Evolutionary conservation across 2,888 invertebrate species (phyloP), one percentile per base, ranked within the genome.

Genomic region (Sepiola atlantica): DNA sequence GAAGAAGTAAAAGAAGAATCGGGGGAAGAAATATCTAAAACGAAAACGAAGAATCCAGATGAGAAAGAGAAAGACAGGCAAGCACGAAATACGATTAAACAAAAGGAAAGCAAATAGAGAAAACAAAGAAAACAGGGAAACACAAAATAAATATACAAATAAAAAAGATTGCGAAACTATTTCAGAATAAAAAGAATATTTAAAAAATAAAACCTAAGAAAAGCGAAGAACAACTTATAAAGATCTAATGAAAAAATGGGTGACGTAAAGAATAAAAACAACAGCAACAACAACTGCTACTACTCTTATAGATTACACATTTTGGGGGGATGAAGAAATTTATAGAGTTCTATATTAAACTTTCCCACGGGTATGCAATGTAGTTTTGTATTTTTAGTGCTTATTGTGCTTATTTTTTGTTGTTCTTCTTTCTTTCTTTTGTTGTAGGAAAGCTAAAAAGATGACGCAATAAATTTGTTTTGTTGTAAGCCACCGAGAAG

Each of bases 281-380:
- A 45, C 45, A 45, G 8, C 45, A 45, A 45, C 45, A 45, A 45
- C 45, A 45, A 45, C 45, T 4, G 2, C 45, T 45, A 45, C 45
- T 77, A 77, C n/a, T 77, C 77, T 77, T 77, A 77, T 77, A n/a
- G 77, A 77, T 77, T 77, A n/a, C 77, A n/a, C n/a, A 77, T 77
- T 77, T 77, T 77, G n/a, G n/a, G 14, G 32, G 77, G 77, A 77
- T 77, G 77, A n/a, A n/a, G 77, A 77, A 77, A 77, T 77, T 77
- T 77, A 77, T 77, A 77, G 77, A 77, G 77, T 77, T 77, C 77
- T 77, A 77, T 77, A 77, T 77, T 77, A n/a, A 77, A 77, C 77
- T 77, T 77, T 77, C 77, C 77, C 77, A 77, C 77, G 77, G 77
- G 77, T 77, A 77, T 77, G 77, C 14, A 77, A 77, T 77, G n/a